A percentile compares a stretch with the other conserved stretches of the same genome.
phyloP scores from a whole-genome alignment of 2,797 vertebrate species.

The Delichon dasypus region DNA sequence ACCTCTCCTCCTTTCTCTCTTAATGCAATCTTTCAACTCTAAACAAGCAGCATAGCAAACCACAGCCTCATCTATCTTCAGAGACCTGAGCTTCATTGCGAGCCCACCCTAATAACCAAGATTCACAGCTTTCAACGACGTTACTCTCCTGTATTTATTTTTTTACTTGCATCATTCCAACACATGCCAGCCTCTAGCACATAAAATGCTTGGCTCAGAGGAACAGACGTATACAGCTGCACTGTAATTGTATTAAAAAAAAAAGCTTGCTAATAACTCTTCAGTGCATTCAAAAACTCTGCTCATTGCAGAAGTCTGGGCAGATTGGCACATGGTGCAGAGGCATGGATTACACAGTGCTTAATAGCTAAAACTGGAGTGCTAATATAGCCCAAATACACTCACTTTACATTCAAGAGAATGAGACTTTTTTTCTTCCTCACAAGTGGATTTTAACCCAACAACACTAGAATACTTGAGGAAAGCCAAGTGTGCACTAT shows the following conservation, averaged over 20 bases:
- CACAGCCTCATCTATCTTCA: neutral
- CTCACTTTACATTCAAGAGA: neutral
- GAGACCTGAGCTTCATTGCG: neutral
- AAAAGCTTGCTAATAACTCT: slow-evolving; percentile 36
- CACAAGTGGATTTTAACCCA: slow-evolving; percentile 29
- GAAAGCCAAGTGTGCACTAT: neutral
- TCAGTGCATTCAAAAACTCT: slow-evolving; percentile 48
- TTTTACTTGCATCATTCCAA: slow-evolving; percentile 61
- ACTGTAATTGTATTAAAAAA: slow-evolving; percentile 58
- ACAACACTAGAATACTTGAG: neutral
- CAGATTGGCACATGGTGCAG: slow-evolving; percentile 37
- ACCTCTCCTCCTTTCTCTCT: neutral
- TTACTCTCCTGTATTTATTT: slow-evolving; percentile 45
- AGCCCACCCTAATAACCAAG: slow-evolving; percentile 34
- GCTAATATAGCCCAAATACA: neutral
- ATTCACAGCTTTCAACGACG: neutral
- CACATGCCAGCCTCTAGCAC: slow-evolving; percentile 54
- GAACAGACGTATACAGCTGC: slow-evolving; percentile 66
- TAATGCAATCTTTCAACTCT: neutral
- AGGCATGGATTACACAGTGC: neutral
- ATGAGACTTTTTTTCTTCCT: neutral
- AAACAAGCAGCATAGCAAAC: neutral
- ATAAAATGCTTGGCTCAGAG: slow-evolving; percentile 59
- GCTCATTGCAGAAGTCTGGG: slow-evolving; percentile 4
- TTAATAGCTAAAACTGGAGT: slow-evolving; percentile 12